These are phyloP conservation scores for Watsonalla binaria DNA, from an alignment of 2,888 invertebrate species.

Conservation along the genomic window DNA sequence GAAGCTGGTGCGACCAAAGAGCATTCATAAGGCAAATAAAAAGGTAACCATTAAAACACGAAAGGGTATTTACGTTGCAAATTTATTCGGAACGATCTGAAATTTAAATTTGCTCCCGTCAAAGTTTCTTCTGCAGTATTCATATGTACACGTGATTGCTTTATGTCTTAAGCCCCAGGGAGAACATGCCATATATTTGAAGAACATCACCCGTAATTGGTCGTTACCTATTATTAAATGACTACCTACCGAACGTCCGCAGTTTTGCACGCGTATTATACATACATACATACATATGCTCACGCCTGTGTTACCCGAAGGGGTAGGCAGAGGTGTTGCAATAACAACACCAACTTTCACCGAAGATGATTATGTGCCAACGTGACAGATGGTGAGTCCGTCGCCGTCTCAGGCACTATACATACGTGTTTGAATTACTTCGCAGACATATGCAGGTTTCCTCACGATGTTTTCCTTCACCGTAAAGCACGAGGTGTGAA, in stretches of 20 bases:
- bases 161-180: conserved; percentile 39
- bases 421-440: too few relatives aligned
- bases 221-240: conserved; percentile 27
- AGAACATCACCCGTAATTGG: conserved; percentile 33
- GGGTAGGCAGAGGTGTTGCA: too few relatives aligned
- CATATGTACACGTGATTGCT: conserved; percentile 46
- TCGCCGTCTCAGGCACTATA: too few relatives aligned
- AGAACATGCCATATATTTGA: conserved; percentile 12
- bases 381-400: too few relatives aligned
- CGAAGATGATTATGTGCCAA: too few relatives aligned
- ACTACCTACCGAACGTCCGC: background rate
- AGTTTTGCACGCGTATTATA: too few relatives aligned
- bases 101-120: conserved; percentile 70
- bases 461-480: too few relatives aligned
- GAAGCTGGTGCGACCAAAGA: conserved; percentile 15
- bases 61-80: conserved; percentile 59
- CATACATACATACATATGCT: too few relatives aligned
- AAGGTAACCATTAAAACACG: conserved; percentile 44
- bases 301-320: too few relatives aligned
- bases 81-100: conserved; percentile 67
- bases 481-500: too few relatives aligned
- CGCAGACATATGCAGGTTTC: too few relatives aligned
- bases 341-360: too few relatives aligned
- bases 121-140: conserved; percentile 54
- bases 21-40: conserved; percentile 16